phyloP scores from a whole-genome alignment of 2,797 vertebrate species.

The Hephaestus fuliginosus region DNA sequence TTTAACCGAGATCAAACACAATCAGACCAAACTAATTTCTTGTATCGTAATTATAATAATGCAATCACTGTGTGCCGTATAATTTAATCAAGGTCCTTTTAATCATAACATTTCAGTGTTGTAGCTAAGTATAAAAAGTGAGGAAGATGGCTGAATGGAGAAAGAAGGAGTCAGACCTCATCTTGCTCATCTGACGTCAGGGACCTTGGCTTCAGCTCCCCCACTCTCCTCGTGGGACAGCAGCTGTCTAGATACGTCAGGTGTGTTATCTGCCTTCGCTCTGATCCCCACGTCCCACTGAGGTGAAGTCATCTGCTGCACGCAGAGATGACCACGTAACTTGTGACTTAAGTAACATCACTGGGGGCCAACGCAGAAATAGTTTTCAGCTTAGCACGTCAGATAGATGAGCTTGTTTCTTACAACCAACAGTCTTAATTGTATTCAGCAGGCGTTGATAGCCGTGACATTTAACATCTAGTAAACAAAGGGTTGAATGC shows the following conservation, averaged over 20 bases:
- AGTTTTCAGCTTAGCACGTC: neutral
- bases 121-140: constrained; percentile 3
- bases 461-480: neutral
- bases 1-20: constrained; percentile 12
- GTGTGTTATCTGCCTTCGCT: constrained; percentile 27
- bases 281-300: constrained; percentile 8
- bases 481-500: neutral
- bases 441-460: neutral
- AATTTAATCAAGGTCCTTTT: neutral
- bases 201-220: constrained; percentile 10
- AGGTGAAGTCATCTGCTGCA: constrained; percentile 38
- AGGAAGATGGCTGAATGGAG: constrained; percentile 6
- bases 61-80: neutral
- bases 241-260: constrained; percentile 40
- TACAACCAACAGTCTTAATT: neutral
- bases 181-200: constrained; percentile 19
- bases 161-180: constrained; percentile 6
- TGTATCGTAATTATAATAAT: constrained; percentile 9
- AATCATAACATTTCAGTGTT: constrained; percentile 4
- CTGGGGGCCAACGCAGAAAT: neutral
- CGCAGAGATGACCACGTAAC: neutral
- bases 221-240: constrained; percentile 8
- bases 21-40: constrained; percentile 6
- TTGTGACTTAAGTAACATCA: neutral
- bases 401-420: neutral